These are phyloP conservation scores for Oryzias woworae DNA, from an alignment of 2,113 vertebrate species.

Conservation along the genomic window DNA sequence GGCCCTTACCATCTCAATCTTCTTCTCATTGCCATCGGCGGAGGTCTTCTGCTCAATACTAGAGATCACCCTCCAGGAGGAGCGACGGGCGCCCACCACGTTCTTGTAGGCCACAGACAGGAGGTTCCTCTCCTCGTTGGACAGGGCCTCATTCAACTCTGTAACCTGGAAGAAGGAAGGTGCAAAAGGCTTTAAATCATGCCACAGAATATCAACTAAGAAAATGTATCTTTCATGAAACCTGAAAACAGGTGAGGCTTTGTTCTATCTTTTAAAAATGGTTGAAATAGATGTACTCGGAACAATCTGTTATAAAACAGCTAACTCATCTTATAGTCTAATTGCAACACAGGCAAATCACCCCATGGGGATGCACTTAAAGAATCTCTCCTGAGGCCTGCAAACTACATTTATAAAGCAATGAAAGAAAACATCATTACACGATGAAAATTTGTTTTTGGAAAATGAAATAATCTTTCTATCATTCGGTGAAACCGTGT, in stretches of 20 bases:
- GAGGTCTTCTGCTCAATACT: slow-evolving; percentile 99
- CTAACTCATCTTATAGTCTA: background rate
- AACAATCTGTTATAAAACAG: too few relatives aligned
- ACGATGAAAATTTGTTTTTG: background rate
- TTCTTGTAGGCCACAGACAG: slow-evolving; percentile 98
- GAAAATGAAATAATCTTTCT: background rate
- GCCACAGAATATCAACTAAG: too few relatives aligned
- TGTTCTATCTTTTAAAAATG: too few relatives aligned
- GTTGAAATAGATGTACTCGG: too few relatives aligned
- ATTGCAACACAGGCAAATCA: background rate
- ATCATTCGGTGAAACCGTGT: background rate
- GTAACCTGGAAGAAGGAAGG: slow-evolving; percentile 81
- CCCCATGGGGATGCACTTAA: background rate
- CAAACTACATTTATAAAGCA: background rate
- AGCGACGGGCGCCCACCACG: slow-evolving; percentile 93
- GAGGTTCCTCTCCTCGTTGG: slow-evolving; percentile 97
- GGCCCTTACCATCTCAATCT: slow-evolving; percentile 97
- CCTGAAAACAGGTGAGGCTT: too few relatives aligned
- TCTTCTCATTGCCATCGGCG: slow-evolving; percentile 96
- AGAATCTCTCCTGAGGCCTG: background rate
- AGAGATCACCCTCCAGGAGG: slow-evolving; percentile 97
- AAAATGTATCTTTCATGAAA: too few relatives aligned
- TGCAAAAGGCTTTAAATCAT: slow-evolving; percentile 14
- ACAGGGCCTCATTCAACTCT: slow-evolving; percentile 94
- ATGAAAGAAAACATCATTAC: background rate